Conservation (phyloP, 37 sponge, comb jelly and placozoan species). For the Oopsacas minuta region DNA sequence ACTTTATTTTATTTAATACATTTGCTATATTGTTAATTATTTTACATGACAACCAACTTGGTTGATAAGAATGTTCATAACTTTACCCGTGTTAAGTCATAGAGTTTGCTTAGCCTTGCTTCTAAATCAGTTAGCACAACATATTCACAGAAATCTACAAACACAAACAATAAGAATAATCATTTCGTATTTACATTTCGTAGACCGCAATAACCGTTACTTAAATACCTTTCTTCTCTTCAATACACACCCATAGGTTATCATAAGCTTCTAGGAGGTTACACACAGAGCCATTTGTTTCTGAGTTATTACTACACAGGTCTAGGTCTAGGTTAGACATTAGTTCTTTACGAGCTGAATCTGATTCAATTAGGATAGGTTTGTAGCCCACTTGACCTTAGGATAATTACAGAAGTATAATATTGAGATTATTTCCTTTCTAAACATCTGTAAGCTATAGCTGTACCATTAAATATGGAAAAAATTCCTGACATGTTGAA, state of each 20-base stretch:
- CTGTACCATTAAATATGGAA: too few relatives aligned
- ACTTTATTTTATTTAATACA: too few relatives aligned
- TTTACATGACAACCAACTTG: too few relatives aligned
- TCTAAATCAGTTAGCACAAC: background rate
- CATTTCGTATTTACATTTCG: too few relatives aligned
- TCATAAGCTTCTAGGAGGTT: background rate
- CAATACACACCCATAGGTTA: background rate
- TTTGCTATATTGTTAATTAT: too few relatives aligned
- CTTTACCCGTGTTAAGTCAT: background rate
- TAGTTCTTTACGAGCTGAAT: background rate
- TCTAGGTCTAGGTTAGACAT: background rate
- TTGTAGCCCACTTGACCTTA: background rate
- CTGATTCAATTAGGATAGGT: background rate
- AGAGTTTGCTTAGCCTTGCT: background rate
- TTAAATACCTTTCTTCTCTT: slow-evolving; percentile 5
- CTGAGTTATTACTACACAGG: background rate
- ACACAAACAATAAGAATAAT: too few relatives aligned
- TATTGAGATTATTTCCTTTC: too few relatives aligned
- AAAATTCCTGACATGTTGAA: too few relatives aligned
- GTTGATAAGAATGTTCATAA: too few relatives aligned
- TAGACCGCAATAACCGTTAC: too few relatives aligned
- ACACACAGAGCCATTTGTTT: background rate
- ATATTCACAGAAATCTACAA: background rate
- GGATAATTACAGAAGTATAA: too few relatives aligned
- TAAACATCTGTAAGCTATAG: too few relatives aligned